Evolutionary conservation across 2,797 vertebrate species (phyloP).

Genomic region (Parauchenoglanis punctatus): DNA sequence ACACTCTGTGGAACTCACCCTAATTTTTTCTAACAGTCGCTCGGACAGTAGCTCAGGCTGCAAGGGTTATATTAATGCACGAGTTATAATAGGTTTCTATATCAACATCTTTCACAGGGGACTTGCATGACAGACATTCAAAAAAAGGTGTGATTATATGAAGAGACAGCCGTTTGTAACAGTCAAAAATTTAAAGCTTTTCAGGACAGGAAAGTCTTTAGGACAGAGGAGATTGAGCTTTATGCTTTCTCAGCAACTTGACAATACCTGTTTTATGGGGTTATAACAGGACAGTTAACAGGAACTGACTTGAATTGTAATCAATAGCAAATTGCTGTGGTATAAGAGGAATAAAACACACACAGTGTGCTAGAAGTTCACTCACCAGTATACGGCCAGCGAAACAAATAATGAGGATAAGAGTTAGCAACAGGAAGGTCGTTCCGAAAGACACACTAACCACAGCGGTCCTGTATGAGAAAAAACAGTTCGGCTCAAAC

Average conservation of each 20-base stretch:
- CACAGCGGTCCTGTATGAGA: slow-evolving; percentile 82
- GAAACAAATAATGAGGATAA: slow-evolving; percentile 92
- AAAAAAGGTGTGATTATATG: not conserved
- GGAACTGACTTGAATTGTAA: not conserved
- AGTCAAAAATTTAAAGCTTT: not conserved
- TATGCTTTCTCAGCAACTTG: not conserved
- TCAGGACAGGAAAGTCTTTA: not conserved
- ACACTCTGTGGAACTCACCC: no score
- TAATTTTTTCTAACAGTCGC: not conserved
- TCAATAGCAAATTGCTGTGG: not conserved
- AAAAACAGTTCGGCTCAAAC: slow-evolving; percentile 1
- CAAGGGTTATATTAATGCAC: not conserved
- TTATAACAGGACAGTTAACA: not conserved
- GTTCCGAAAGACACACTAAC: slow-evolving; percentile 92
- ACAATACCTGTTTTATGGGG: not conserved
- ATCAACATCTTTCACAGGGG: not conserved
- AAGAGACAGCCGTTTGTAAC: not conserved
- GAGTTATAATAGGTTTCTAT: not conserved
- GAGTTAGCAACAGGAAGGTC: slow-evolving; percentile 85
- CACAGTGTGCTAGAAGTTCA: slow-evolving; percentile 51
- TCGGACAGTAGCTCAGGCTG: not conserved
- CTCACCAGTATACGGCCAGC: slow-evolving; percentile 92
- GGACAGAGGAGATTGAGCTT: not conserved
- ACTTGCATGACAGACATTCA: not conserved
- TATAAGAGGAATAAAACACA: no score